Percentiles rank a stretch among this genome's conserved stretches.
phyloP scores from a whole-genome alignment of 2,888 invertebrate species.

The Patella caerulea region DNA sequence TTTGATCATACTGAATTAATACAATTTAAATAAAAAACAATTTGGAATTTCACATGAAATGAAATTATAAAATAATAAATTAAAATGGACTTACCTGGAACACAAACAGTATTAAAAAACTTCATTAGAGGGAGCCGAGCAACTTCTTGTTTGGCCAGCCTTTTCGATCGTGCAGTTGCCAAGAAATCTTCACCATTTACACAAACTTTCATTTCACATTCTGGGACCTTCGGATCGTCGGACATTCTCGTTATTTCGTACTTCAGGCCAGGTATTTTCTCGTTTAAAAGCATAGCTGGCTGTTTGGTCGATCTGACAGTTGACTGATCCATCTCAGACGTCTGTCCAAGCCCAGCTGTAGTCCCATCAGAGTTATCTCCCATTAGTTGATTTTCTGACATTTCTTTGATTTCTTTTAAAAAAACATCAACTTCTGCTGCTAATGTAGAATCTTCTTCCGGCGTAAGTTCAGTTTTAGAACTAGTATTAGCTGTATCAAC shows the following conservation, averaged over 20 bases:
- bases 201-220: conserved; percentile 41
- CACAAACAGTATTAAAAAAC: conserved; percentile 46
- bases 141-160: conserved; percentile 46
- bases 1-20: too few species aligned
- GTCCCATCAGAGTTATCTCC: background rate
- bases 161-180: conserved; percentile 47
- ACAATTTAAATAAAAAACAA: too few species aligned
- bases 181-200: conserved; percentile 42
- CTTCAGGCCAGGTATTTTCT: conserved; percentile 42
- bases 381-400: background rate
- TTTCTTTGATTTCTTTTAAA: too few species aligned
- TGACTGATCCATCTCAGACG: background rate
- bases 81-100: conserved; percentile 36
- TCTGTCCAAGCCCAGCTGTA: background rate
- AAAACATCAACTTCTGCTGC: too few species aligned
- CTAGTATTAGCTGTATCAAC: too few species aligned
- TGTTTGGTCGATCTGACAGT: conserved; percentile 43
- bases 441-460: too few species aligned
- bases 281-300: conserved; percentile 50
- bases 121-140: conserved; percentile 45
- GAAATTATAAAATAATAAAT: background rate
- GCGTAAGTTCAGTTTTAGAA: too few species aligned
- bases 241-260: conserved; percentile 42
- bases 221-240: conserved; percentile 37
- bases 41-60: too few species aligned